Evolutionary conservation across 2,888 invertebrate species (phyloP).

Genomic region (Nomada ruficornis): DNA sequence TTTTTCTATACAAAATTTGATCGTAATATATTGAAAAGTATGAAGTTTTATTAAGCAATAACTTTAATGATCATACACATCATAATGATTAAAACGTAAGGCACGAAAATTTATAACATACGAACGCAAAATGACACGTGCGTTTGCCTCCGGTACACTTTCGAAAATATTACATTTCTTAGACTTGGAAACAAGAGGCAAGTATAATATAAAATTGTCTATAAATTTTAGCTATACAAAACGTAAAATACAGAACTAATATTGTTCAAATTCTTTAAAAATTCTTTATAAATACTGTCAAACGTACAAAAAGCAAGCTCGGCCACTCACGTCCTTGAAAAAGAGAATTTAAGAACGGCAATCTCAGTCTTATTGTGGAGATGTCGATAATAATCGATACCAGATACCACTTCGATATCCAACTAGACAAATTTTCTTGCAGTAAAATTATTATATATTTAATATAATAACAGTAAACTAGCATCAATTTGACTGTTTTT

Average conservation of each 20-base stretch:
- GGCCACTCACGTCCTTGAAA: slow-evolving; percentile 31
- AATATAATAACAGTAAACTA: not conserved
- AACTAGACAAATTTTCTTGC: not conserved
- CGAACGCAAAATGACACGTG: slow-evolving; percentile 35
- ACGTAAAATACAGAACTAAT: not conserved
- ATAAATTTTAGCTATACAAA: not conserved
- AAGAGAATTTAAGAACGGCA: slow-evolving; percentile 41
- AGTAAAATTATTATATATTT: not conserved
- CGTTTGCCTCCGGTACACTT: not conserved
- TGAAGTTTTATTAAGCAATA: not conserved
- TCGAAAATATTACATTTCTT: not conserved
- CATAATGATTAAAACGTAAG: not conserved
- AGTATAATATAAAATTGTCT: not conserved
- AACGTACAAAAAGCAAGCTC: slow-evolving; percentile 32
- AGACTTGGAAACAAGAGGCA: not conserved
- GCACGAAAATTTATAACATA: not conserved
- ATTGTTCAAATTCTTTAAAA: slow-evolving; percentile 2
- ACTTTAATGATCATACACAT: not conserved
- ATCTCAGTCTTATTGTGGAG: not conserved
- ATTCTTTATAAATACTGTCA: slow-evolving; percentile 49
- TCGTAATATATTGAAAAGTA: not conserved
- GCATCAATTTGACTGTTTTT: not conserved
- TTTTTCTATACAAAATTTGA: not conserved
- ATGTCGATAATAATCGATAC: slow-evolving; percentile 45
- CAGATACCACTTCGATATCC: slow-evolving; percentile 11